These are phyloP conservation scores for Trichopria drosophilae DNA, from an alignment of 2,888 invertebrate species.

Conservation along the genomic window DNA sequence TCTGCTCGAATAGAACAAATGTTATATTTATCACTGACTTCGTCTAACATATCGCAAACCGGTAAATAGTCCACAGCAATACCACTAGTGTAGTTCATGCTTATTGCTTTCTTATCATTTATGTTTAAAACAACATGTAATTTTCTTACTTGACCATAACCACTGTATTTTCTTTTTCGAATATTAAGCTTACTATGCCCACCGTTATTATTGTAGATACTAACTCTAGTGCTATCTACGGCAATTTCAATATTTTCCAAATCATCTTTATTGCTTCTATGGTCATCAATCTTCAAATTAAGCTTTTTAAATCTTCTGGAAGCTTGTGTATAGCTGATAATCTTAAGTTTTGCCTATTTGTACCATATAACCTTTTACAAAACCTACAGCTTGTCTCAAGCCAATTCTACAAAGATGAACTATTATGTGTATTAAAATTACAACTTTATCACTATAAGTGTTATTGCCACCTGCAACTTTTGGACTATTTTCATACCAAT, in stretches of 20 bases:
- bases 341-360: no score
- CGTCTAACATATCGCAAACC: constrained; percentile 9
- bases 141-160: constrained; percentile 8
- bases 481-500: constrained; percentile 2
- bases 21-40: constrained; percentile 5
- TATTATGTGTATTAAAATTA: constrained; percentile 13
- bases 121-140: constrained; percentile 7
- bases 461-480: constrained; percentile 9
- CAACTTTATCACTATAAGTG: constrained; percentile 11
- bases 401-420: constrained; percentile 5
- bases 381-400: constrained; percentile 10
- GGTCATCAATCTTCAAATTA: constrained; percentile 4
- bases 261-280: constrained; percentile 1
- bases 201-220: background rate
- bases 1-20: constrained; percentile 2
- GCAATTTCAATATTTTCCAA: constrained; percentile 9
- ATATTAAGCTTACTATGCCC: constrained; percentile 5
- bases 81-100: constrained; percentile 6
- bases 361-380: constrained; percentile 5
- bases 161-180: constrained; percentile 1
- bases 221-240: constrained; percentile 5
- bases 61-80: constrained; percentile 12
- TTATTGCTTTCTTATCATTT: constrained; percentile 9
- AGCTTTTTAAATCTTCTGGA: constrained; percentile 9
- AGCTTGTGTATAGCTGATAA: constrained; percentile 9